phyloP scores from a whole-genome alignment of 2,113 vertebrate genomes.

The Bubo bubo region DNA sequence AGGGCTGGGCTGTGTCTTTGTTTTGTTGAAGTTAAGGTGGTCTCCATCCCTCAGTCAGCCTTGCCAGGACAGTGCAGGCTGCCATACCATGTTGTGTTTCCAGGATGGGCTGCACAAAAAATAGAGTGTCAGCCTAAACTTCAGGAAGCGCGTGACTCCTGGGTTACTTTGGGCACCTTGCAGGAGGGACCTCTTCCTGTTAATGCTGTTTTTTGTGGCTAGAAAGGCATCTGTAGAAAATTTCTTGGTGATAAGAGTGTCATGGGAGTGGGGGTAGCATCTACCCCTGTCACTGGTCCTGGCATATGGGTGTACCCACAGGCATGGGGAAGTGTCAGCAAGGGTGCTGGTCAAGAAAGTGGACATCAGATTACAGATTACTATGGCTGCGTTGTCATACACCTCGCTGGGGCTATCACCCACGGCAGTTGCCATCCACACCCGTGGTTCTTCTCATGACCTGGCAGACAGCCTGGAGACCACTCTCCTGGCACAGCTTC shows the following conservation, averaged over 20 bases:
- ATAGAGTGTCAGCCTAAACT: too few species aligned
- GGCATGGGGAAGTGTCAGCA: background rate
- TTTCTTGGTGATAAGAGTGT: too few species aligned
- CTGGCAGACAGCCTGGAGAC: background rate
- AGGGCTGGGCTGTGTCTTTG: background rate
- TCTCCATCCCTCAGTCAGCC: background rate
- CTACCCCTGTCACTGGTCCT: background rate
- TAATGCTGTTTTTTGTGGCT: background rate
- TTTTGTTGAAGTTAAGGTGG: background rate
- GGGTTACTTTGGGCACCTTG: background rate
- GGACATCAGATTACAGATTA: background rate
- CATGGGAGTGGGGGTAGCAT: background rate
- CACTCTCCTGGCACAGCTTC: background rate
- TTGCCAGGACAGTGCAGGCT: background rate
- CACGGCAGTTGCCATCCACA: background rate
- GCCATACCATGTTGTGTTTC: background rate
- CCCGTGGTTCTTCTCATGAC: fast-evolving
- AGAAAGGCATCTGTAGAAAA: background rate
- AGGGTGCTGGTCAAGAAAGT: background rate
- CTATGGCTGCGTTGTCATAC: background rate
- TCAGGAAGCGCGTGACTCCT: background rate
- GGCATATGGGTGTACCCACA: background rate
- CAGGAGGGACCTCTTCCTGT: background rate
- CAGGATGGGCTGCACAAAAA: background rate
- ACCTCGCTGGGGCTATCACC: background rate